Conservation (phyloP, 2,113 vertebrate species). For the Papio anubis region DNA sequence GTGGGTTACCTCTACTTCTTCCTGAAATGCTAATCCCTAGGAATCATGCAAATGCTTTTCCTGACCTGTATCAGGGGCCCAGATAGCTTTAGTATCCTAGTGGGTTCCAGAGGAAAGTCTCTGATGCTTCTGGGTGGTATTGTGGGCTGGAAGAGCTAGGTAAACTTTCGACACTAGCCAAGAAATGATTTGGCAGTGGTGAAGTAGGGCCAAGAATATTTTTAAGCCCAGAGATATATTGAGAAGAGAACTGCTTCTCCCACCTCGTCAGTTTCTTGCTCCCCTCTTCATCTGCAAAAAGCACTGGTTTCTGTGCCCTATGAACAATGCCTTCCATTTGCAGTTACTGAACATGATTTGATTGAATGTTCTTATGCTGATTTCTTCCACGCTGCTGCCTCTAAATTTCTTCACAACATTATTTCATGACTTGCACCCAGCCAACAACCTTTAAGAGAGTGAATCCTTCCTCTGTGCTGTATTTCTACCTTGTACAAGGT, state of each 20-base stretch:
- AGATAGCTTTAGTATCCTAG: not conserved
- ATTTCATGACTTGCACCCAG: not conserved
- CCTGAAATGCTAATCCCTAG: not conserved
- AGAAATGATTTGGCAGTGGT: accelerated
- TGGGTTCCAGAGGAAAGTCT: not conserved
- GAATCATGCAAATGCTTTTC: not conserved
- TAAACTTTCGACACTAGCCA: not conserved
- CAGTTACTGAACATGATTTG: not conserved
- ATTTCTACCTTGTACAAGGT: too few relatives aligned
- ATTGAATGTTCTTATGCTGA: not conserved
- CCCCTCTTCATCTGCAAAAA: accelerated
- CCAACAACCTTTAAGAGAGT: not conserved
- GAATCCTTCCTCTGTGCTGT: not conserved
- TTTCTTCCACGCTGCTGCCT: not conserved
- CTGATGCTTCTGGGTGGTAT: too few relatives aligned
- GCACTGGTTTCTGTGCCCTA: not conserved
- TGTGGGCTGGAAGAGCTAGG: accelerated
- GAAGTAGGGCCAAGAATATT: accelerated
- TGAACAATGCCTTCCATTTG: not conserved
- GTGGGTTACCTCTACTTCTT: not conserved
- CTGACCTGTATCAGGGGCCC: not conserved
- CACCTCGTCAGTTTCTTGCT: accelerated
- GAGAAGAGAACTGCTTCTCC: accelerated
- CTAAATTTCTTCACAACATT: not conserved
- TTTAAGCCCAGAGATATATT: accelerated